Conservation (phyloP, 2,113 vertebrate species). For the Rhabdomys dilectus region DNA sequence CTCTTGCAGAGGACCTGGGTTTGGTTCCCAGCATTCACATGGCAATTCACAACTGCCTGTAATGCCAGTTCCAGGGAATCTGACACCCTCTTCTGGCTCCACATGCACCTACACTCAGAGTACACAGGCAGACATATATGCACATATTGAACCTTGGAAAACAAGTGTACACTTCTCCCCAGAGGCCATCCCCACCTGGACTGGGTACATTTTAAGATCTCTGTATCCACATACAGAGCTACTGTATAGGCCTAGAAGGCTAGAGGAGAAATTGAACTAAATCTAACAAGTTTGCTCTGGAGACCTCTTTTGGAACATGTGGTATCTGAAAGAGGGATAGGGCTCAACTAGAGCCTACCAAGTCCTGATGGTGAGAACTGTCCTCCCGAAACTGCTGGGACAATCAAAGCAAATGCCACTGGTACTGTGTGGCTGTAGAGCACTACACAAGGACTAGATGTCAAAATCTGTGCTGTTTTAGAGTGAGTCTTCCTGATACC, state of each 20-base stretch:
- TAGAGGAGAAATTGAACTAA: not conserved
- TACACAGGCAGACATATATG: not conserved
- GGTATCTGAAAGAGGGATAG: not conserved
- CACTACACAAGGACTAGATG: not conserved
- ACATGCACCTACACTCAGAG: not conserved
- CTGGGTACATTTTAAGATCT: not conserved
- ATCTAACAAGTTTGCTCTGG: not conserved
- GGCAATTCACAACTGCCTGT: not conserved
- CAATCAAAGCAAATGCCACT: not conserved
- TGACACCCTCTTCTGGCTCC: not conserved
- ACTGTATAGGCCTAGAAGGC: accelerated
- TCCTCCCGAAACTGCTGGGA: not conserved
- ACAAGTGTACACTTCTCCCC: not conserved
- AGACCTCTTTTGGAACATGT: not conserved
- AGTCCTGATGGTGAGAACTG: not conserved
- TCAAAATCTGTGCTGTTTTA: not conserved
- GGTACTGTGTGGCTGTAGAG: not conserved
- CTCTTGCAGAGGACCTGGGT: not conserved
- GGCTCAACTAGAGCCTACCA: not conserved
- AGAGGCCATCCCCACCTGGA: not conserved
- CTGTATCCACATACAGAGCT: not conserved
- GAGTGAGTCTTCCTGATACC: not conserved
- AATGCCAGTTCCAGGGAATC: not conserved
- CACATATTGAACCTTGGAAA: not conserved
- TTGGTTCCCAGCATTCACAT: not conserved